These are phyloP conservation scores for Ctenicera cuprea DNA, from an alignment of 2,888 invertebrate genomes.

Conservation along the genomic window DNA sequence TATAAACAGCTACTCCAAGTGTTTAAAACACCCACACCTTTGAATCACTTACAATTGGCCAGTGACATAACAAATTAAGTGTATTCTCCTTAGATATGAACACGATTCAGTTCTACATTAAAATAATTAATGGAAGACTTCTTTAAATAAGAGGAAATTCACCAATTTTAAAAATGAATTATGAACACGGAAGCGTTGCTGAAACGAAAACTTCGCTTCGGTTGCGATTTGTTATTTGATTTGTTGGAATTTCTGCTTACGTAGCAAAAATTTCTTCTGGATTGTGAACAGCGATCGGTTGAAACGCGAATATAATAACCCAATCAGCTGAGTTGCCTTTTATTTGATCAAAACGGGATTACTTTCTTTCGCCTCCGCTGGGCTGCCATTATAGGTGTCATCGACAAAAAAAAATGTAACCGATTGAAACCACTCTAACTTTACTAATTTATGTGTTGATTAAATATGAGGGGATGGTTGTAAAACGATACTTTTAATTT, in stretches of 20 bases:
- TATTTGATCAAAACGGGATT: conserved; percentile 40
- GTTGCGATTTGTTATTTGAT: conserved; percentile 19
- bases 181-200: conserved; percentile 1
- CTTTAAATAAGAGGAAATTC: neutral
- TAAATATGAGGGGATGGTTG: neutral
- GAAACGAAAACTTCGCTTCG: conserved; percentile 12
- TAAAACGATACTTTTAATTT: neutral
- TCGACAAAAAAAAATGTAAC: conserved; percentile 2
- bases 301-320: conserved; percentile 39
- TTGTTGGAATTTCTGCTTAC: conserved; percentile 23
- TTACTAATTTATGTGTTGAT: neutral
- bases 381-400: conserved; percentile 1
- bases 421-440: neutral
- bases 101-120: neutral
- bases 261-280: conserved; percentile 9
- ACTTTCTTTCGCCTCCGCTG: conserved; percentile 23
- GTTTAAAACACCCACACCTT: no score
- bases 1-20: no score
- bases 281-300: conserved; percentile 27
- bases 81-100: neutral
- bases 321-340: conserved; percentile 34
- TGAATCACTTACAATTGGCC: neutral
- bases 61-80: neutral
- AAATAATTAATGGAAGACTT: neutral
- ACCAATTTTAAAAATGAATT: conserved; percentile 6